Evolutionary conservation across 35 echinoderm and acorn worm genomes (phyloP), one percentile per base, ranked within the genome.

Genomic region (Lytechinus variegatus): DNA sequence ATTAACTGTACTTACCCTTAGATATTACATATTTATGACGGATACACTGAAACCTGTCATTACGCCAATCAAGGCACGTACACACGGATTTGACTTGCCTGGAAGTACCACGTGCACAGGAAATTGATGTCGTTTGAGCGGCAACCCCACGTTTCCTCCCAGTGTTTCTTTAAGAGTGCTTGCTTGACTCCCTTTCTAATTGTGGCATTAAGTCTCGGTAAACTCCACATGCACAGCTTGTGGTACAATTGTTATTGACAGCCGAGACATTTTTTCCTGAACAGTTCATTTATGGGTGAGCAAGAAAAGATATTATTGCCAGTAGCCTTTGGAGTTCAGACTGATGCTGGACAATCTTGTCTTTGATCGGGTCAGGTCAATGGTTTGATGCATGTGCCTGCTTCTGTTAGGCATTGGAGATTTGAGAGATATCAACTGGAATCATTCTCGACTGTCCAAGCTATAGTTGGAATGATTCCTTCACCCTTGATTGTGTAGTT

Each of bases 81-180:
- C 66, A 4, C 19, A 24, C 14, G 66, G 66, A 79, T 79, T 79
- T 79, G 66, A n/a, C 66, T 79, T 79, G 21, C 66, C 66, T 79
- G 66, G 66, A 79, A 79, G 66, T 79, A 79, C 29, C 88, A 90
- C 88, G 88, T 90, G 88, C 88, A 90, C 88, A 90, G 88, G 88
- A 90, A 90, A 90, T 90, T 52, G 88, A 54, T 90, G 88, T 90
- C 88, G 28, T 90, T 54, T 44, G 29, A 90, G 52, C 88, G 29
- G 88, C 52, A 90, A 90, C 88, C 88, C 16, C 88, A 12, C 11
- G 88, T 90, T 90, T 90, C 88, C 88, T 90, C 52, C 88, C 87
- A 29, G 16, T 90, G 10, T 90, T 79, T 79, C 66, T 79, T n/a
- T 21, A 24, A 8, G 66, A 79, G 66, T 19, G 19, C 66, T 79